Conservation (phyloP, 2,113 vertebrate genomes). For the Balaeniceps rex region DNA sequence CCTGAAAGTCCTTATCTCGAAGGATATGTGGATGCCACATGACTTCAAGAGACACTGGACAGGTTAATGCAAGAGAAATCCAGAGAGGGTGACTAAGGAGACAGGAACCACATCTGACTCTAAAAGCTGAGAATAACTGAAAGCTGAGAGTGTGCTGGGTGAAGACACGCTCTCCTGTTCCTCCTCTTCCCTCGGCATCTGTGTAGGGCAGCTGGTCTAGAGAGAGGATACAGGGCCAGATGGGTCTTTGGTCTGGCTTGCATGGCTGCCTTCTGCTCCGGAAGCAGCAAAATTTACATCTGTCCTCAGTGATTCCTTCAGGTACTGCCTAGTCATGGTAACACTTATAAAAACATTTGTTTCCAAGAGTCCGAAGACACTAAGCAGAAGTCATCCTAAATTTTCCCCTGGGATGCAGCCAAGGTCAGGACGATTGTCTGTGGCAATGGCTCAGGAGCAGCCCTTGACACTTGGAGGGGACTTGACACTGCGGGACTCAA, state of each 20-base stretch:
- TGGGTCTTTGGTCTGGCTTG: not conserved
- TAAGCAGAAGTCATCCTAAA: not conserved
- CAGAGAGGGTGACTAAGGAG: not conserved
- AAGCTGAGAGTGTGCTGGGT: not conserved
- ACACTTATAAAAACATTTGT: not conserved
- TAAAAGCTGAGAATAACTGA: not conserved
- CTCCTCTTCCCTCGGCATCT: not conserved
- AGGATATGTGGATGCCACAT: not conserved
- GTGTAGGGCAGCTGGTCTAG: not conserved
- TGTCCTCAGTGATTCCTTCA: not conserved
- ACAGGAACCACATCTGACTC: not conserved
- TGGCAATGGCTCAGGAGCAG: not conserved
- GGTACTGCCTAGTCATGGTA: not conserved
- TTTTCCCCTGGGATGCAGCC: not conserved
- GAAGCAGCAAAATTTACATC: not conserved
- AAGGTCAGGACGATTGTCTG: not conserved
- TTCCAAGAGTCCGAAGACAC: not conserved
- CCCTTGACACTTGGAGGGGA: no score
- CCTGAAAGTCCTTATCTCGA: not conserved
- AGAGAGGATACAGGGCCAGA: not conserved
- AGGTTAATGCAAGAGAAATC: not conserved
- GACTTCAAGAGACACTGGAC: not conserved
- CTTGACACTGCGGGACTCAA: fast-evolving
- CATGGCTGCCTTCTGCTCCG: not conserved
- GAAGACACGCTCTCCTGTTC: not conserved